Evolutionary conservation across 2,797 vertebrate species (phyloP).

Genomic region (Chrosomus eos): DNA sequence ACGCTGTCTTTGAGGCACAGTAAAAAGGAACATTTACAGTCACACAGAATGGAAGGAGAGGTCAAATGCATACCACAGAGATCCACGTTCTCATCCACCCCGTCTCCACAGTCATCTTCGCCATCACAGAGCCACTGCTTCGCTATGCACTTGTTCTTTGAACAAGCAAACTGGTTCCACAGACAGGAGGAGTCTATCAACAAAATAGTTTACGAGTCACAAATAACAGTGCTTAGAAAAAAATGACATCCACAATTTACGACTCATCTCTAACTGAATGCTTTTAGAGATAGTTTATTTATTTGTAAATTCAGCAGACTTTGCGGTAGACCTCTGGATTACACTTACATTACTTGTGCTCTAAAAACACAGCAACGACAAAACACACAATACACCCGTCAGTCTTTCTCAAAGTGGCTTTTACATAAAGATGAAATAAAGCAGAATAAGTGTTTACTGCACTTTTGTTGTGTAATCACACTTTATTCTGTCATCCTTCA

Average conservation of each 20-base stretch:
- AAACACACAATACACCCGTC: neutral
- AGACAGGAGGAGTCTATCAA: constrained; percentile 85
- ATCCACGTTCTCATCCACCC: constrained; percentile 89
- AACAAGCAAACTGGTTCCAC: constrained; percentile 98
- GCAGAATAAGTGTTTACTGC: constrained; percentile 17
- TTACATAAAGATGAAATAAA: constrained; percentile 6
- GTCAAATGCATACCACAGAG: constrained; percentile 83
- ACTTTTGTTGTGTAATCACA: constrained; percentile 3
- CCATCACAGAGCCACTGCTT: constrained; percentile 97
- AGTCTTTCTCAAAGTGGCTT: neutral
- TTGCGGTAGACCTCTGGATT: constrained; percentile 15
- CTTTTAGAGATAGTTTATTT: constrained; percentile 27
- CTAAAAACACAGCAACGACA: neutral
- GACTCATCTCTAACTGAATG: neutral
- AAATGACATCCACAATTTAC: constrained; percentile 5
- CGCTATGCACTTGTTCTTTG: constrained; percentile 96
- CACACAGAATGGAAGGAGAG: neutral
- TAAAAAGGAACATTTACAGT: neutral
- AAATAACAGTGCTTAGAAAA: constrained; percentile 33
- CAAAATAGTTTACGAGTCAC: constrained; percentile 33
- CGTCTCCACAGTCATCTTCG: constrained; percentile 94
- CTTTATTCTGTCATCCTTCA: constrained; percentile 12
- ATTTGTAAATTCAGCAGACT: constrained; percentile 21
- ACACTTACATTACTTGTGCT: constrained; percentile 8
- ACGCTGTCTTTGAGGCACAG: neutral